phyloP scores from a whole-genome alignment of 2,888 invertebrate genomes.

The Lymantria monacha region DNA sequence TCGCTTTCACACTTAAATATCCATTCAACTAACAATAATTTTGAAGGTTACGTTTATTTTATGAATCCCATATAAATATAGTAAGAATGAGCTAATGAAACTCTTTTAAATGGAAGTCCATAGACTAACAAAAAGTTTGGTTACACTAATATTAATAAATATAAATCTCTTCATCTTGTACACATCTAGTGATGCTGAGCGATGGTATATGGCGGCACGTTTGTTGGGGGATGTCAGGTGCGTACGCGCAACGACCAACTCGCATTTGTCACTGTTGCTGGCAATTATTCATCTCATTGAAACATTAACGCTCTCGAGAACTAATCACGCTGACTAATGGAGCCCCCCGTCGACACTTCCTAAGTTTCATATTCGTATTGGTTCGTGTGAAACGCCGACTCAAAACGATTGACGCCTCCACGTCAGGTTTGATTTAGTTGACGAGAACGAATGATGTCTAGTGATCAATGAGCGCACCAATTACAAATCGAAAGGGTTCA shows the following conservation, averaged over 20 bases:
- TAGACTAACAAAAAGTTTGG: constrained; percentile 40
- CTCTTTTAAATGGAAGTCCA: constrained; percentile 33
- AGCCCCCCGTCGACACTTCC: constrained; percentile 80
- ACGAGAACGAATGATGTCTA: constrained; percentile 59
- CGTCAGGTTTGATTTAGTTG: constrained; percentile 53
- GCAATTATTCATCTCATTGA: constrained; percentile 81
- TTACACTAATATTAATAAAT: constrained; percentile 64
- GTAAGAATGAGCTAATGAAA: constrained; percentile 18
- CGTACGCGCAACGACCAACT: constrained; percentile 66
- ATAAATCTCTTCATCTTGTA: constrained; percentile 78
- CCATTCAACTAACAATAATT: constrained; percentile 13
- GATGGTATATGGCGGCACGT: constrained; percentile 62
- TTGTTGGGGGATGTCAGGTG: constrained; percentile 71
- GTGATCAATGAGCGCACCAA: constrained; percentile 49
- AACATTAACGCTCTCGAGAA: constrained; percentile 77
- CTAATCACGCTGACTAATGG: constrained; percentile 81
- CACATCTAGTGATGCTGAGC: constrained; percentile 65
- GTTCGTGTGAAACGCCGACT: constrained; percentile 51
- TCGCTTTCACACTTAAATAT: constrained; percentile 20
- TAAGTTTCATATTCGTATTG: constrained; percentile 67
- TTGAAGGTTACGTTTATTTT: constrained; percentile 19
- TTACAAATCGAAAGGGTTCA: constrained; percentile 30
- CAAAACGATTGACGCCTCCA: constrained; percentile 47
- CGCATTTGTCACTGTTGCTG: constrained; percentile 79
- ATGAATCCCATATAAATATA: constrained; percentile 20